Conservation (phyloP, 1,140 invertebrate species). For the Heliothis virescens region DNA sequence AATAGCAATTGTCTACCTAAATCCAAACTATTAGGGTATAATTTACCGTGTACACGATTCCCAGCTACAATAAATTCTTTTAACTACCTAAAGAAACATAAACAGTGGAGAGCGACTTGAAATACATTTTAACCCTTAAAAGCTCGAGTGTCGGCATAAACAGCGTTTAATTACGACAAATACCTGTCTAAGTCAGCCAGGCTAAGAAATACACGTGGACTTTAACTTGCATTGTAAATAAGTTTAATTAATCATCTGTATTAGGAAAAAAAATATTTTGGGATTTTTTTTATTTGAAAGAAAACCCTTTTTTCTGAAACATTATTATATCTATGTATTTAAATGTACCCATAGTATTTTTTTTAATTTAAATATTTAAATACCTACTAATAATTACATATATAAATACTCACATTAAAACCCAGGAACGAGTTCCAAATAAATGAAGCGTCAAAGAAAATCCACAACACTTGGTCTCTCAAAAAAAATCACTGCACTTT, state of each 20-base stretch:
- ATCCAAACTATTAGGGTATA: not conserved
- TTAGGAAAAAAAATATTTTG: too few relatives aligned
- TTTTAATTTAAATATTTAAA: too few relatives aligned
- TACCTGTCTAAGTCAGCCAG: not conserved
- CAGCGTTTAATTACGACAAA: conserved; percentile 19
- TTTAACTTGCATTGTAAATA: not conserved
- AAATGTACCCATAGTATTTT: too few relatives aligned
- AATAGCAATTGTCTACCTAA: not conserved
- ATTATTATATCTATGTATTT: too few relatives aligned
- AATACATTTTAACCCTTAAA: conserved; percentile 18
- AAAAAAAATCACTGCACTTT: conserved; percentile 14
- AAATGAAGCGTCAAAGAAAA: not conserved
- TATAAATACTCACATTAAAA: not conserved
- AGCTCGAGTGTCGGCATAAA: conserved; percentile 8
- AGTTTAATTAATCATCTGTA: too few relatives aligned
- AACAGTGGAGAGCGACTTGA: conserved; percentile 2
- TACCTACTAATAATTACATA: too few relatives aligned
- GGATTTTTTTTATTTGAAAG: too few relatives aligned
- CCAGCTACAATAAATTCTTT: not conserved
- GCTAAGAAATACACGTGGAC: not conserved
- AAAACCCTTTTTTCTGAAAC: too few relatives aligned
- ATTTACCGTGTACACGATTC: not conserved
- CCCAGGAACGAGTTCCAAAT: not conserved
- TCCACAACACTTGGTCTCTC: not conserved
- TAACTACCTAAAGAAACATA: not conserved